Evolutionary conservation across 2,888 invertebrate genomes (phyloP).

Genomic region (Alentia gelatinosa): DNA sequence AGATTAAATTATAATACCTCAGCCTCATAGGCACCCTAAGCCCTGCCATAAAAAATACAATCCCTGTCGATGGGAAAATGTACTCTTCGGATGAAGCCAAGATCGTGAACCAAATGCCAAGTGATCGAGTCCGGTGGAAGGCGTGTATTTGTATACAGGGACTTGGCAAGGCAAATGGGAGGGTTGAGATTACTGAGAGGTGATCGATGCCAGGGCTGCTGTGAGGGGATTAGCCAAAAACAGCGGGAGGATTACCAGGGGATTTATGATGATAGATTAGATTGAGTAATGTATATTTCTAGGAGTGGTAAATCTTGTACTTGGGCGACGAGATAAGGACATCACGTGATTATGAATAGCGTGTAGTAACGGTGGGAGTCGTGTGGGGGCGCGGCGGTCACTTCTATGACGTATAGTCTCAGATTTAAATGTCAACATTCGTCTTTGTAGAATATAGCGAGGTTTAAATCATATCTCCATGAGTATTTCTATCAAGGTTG

Average conservation of each 20-base stretch:
- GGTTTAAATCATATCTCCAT: too few species aligned
- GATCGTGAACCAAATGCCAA: constrained; percentile 43
- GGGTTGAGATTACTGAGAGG: not conserved
- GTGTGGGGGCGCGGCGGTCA: not conserved
- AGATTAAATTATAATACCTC: constrained; percentile 33
- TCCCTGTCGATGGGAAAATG: constrained; percentile 42
- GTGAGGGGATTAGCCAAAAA: not conserved
- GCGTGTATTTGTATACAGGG: not conserved
- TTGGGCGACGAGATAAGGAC: not conserved
- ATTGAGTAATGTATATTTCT: constrained; percentile 30
- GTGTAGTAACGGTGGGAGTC: not conserved
- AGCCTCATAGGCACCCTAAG: not conserved
- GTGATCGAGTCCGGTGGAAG: not conserved
- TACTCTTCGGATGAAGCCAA: constrained; percentile 5
- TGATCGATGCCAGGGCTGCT: not conserved
- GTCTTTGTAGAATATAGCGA: too few species aligned
- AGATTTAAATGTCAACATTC: too few species aligned
- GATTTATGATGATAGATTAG: constrained; percentile 13
- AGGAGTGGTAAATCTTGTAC: constrained; percentile 29
- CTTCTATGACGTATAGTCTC: not conserved
- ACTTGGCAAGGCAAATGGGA: not conserved
- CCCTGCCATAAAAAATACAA: not conserved
- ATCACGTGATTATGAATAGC: not conserved
- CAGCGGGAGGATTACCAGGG: not conserved
- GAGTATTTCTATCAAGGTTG: too few species aligned